phyloP scores from a whole-genome alignment of 2,797 vertebrate species.

The Pangasius macronema region DNA sequence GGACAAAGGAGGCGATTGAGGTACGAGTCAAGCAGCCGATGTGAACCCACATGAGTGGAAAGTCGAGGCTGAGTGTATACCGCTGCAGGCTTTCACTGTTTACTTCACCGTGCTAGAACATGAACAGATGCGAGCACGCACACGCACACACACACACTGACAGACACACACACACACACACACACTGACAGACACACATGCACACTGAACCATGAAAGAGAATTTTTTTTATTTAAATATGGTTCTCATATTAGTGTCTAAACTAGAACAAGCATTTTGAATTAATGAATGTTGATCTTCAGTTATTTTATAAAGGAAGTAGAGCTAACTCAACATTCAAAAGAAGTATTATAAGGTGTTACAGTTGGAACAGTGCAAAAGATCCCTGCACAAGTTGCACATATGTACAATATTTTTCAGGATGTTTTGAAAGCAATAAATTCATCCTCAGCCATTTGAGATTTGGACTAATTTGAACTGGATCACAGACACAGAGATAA shows the following conservation, averaged over 20 bases:
- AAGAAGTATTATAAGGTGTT: not conserved
- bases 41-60: conserved; percentile 68
- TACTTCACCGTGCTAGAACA: not conserved
- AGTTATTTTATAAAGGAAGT: not conserved
- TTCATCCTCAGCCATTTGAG: no score
- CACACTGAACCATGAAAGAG: not conserved
- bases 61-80: conserved; percentile 55
- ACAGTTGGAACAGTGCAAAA: not conserved
- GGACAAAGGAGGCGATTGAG: conserved; percentile 55
- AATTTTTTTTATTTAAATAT: not conserved
- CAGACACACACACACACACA: not conserved
- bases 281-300: not conserved
- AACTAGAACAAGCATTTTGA: not conserved
- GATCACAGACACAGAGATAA: no score
- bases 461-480: no score
- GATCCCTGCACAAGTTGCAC: not conserved
- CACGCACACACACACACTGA: not conserved
- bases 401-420: no score
- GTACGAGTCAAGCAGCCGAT: conserved; percentile 68
- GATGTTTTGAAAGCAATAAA: no score
- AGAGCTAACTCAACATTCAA: not conserved
- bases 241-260: not conserved
- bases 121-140: not conserved
- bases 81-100: conserved; percentile 56
- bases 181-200: not conserved